phyloP scores from a whole-genome alignment of 2,888 invertebrate species.

The Hypsopygia costalis region DNA sequence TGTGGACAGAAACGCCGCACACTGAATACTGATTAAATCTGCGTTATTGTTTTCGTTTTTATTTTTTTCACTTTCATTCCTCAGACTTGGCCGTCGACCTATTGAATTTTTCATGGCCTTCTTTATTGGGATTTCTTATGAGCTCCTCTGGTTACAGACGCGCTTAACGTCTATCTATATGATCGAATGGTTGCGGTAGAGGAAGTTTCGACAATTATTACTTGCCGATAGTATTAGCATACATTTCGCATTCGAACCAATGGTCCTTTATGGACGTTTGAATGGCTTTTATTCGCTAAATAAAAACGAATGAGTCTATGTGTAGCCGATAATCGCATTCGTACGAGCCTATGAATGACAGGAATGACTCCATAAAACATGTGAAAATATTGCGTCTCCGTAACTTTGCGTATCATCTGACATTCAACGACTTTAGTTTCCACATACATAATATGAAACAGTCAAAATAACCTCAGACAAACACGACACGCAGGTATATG shows the following conservation, averaged over 20 bases:
- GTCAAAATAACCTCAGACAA: conserved; percentile 40
- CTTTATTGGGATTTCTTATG: conserved; percentile 60
- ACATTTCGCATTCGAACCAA: conserved; percentile 62
- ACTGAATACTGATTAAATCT: conserved; percentile 72
- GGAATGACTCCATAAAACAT: conserved; percentile 20
- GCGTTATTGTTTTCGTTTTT: conserved; percentile 69
- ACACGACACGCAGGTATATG: conserved; percentile 28
- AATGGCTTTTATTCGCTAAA: conserved; percentile 61
- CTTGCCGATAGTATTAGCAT: conserved; percentile 57
- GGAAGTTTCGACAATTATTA: conserved; percentile 69
- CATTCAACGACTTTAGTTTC: not conserved
- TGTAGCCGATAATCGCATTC: conserved; percentile 35
- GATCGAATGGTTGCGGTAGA: conserved; percentile 49
- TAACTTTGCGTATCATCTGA: not conserved
- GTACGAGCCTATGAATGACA: conserved; percentile 23
- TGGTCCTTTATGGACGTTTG: conserved; percentile 53
- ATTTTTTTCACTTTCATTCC: conserved; percentile 67
- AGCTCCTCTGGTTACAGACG: conserved; percentile 42
- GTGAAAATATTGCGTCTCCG: conserved; percentile 10
- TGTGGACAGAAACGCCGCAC: conserved; percentile 58
- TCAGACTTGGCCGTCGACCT: conserved; percentile 46
- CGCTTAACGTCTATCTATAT: conserved; percentile 53
- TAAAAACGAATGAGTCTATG: conserved; percentile 65
- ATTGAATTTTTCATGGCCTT: conserved; percentile 73
- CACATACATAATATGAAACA: conserved; percentile 31